A percentile compares a stretch with the other conserved stretches of the same genome.
Evolutionary conservation across 2,888 invertebrate species (phyloP).

Genomic region (Nymphalis urticae): DNA sequence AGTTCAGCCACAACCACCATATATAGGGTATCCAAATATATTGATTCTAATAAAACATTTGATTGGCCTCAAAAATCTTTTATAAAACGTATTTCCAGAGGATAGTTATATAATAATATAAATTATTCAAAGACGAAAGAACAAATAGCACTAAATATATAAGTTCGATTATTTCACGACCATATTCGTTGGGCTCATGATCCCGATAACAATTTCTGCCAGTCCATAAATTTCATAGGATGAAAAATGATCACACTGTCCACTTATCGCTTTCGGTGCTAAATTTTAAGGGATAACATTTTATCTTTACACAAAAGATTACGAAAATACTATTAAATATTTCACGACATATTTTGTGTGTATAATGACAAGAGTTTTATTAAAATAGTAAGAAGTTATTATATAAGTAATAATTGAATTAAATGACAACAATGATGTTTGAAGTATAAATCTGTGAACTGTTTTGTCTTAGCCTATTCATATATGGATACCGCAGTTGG

Average conservation of each 20-base stretch:
- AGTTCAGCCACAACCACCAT: too few species aligned
- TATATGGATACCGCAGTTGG: conserved; percentile 2
- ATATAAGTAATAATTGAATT: too few species aligned
- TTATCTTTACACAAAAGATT: neutral
- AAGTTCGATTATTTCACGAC: conserved; percentile 7
- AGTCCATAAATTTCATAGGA: conserved; percentile 30
- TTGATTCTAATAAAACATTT: too few species aligned
- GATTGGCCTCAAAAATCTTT: too few species aligned
- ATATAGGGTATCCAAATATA: too few species aligned
- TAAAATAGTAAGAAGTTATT: too few species aligned
- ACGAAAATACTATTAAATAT: neutral
- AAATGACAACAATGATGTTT: too few species aligned
- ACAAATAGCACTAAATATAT: too few species aligned
- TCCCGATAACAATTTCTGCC: conserved; percentile 25
- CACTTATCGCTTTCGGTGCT: conserved; percentile 24
- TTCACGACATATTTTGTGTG: neutral
- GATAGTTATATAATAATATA: too few species aligned
- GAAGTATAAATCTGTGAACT: too few species aligned
- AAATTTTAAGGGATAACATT: conserved; percentile 6
- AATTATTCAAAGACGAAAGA: too few species aligned
- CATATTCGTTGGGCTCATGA: conserved; percentile 15
- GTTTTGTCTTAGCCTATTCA: neutral
- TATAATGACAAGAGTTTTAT: neutral
- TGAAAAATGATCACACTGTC: conserved; percentile 30
- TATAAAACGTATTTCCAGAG: too few species aligned